Conservation (phyloP, 2,888 invertebrate species). For the Eupithecia tripunctaria region DNA sequence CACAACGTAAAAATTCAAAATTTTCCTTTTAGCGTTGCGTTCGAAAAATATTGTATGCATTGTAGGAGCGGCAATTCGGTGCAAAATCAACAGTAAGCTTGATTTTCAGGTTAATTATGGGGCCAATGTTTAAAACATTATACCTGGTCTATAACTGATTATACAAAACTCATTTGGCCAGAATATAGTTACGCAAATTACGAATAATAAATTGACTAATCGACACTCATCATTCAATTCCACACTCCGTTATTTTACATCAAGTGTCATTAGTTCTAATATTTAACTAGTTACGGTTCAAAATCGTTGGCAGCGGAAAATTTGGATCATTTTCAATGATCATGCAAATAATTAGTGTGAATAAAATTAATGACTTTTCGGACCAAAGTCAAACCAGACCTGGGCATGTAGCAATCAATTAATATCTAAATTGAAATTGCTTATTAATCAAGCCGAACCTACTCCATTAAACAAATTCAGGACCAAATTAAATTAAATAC, state of each 20-base stretch:
- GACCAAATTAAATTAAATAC: slow-evolving; percentile 2
- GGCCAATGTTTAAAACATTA: too few species aligned
- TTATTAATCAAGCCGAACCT: slow-evolving; percentile 35
- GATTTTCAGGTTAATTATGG: too few species aligned
- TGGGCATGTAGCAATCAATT: slow-evolving; percentile 37
- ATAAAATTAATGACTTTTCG: slow-evolving; percentile 49
- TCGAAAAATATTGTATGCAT: too few species aligned
- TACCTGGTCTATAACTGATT: too few species aligned
- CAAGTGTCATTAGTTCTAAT: background rate
- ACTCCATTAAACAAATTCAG: slow-evolving; percentile 14
- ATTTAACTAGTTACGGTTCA: slow-evolving; percentile 4
- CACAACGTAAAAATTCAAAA: too few species aligned
- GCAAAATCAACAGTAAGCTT: too few species aligned
- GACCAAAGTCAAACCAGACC: slow-evolving; percentile 27
- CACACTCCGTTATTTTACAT: background rate
- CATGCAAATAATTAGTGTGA: slow-evolving; percentile 43
- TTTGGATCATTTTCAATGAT: slow-evolving; percentile 34
- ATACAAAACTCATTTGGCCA: too few species aligned
- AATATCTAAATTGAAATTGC: slow-evolving; percentile 43
- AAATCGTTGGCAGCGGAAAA: background rate
- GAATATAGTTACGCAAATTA: background rate
- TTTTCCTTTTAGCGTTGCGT: too few species aligned
- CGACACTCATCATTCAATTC: slow-evolving; percentile 4
- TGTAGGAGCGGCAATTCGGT: too few species aligned
- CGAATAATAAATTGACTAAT: slow-evolving; percentile 1